Evolutionary conservation across 2,888 invertebrate genomes (phyloP).

Genomic region (Ophraella communa): DNA sequence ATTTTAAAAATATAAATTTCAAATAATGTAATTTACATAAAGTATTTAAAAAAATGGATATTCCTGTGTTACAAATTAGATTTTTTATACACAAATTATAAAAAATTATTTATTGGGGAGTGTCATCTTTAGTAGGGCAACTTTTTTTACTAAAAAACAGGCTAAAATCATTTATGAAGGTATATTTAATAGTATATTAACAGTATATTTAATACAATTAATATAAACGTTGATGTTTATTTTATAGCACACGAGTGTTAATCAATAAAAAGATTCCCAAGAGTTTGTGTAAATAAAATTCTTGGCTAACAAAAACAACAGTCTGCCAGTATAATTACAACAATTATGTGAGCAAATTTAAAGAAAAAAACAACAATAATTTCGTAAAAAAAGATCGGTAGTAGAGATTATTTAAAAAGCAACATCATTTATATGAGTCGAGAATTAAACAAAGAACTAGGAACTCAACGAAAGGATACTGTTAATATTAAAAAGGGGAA

Average conservation of each 20-base stretch:
- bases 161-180: no score
- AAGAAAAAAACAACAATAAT: constrained; percentile 12
- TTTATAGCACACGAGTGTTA: not conserved
- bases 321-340: constrained; percentile 4
- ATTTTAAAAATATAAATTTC: no score
- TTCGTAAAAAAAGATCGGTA: constrained; percentile 21
- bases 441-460: not conserved
- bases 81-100: no score
- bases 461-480: not conserved
- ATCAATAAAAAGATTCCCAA: not conserved
- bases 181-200: not conserved
- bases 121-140: no score
- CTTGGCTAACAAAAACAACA: not conserved
- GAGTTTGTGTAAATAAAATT: not conserved
- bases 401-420: constrained; percentile 11
- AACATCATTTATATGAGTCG: constrained; percentile 9
- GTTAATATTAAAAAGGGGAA: no score
- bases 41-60: no score
- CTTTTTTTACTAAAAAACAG: no score
- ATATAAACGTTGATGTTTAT: not conserved
- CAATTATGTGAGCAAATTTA: constrained; percentile 21
- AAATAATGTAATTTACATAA: no score
- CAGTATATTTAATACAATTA: not conserved
- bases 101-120: no score
- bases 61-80: no score